Evolutionary conservation across 1,140 invertebrate genomes (phyloP), one percentile per base, ranked within the genome.

Genomic region (Microvelia longipes): DNA sequence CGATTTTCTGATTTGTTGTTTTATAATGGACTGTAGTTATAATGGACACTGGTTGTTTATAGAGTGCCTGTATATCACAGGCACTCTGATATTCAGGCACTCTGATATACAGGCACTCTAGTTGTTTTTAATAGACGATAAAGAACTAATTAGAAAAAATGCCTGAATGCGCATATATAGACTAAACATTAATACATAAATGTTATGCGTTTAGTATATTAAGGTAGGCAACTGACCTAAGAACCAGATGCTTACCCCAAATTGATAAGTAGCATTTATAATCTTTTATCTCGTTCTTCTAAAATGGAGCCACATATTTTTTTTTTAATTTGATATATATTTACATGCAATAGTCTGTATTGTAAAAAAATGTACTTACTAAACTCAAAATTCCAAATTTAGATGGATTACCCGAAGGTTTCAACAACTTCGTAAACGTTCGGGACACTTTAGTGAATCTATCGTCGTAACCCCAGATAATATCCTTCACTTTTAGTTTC

Each of bases 381-480:
- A 5, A 26, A 2, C 26, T 2, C 29, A 70, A 65, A 13, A 70
- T 29, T 30, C 70, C 70, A 64, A 70, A 70, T 19, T 50, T 30
- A 11, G 29, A 26, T 2, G 29, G 25, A 26, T 14, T 27, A 27
- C 28, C 62, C 24, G 24, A 25, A n/a, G n/a, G n/a, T n/a, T n/a
- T n/a, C n/a, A n/a, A n/a, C n/a, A n/a, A n/a, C n/a, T n/a, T n/a
- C 5, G 67, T 61, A 0, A 70, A 25, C n/a, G 61, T 63, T 0
- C 70, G n/a, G 13, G 66, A 35, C 1, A 70, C 2, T 1, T 29
- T 1, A 1, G 70, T 67, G 60, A 70, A 70, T 14, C 30, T 60
- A 50, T 70, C 70, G 50, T 70, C 70, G 27, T 30, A 63, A 19
- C 70, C 70, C 26, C 25, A 25, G 15, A 63, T 26, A 28, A 67